phyloP scores from a whole-genome alignment of 2,113 vertebrate species.

The Cavia porcellus region DNA sequence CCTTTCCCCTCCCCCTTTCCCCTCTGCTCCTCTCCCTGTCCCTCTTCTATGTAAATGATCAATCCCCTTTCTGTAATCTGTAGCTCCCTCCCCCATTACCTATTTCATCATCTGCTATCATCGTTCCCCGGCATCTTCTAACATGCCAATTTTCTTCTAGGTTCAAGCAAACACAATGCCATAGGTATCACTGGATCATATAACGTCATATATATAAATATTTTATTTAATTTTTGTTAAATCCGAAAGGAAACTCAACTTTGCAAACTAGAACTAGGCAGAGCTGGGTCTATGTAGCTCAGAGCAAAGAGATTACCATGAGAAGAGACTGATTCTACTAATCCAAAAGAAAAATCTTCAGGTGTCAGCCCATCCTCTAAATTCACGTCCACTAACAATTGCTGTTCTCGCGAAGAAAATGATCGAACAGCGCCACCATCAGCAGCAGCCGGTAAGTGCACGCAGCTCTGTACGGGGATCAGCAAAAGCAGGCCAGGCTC shows the following conservation, averaged over 20 bases:
- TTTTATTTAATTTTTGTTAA: neutral
- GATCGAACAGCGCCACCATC: conserved; percentile 81
- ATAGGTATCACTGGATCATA: neutral
- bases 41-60: neutral
- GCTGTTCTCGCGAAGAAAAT: neutral
- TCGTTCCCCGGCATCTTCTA: neutral
- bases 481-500: neutral
- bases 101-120: neutral
- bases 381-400: accelerated
- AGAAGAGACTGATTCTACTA: neutral
- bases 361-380: neutral
- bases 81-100: neutral
- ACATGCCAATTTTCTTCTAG: neutral
- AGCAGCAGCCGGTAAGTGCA: conserved; percentile 49
- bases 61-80: neutral
- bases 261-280: neutral
- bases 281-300: neutral
- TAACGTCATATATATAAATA: neutral
- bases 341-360: neutral
- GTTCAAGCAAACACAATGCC: neutral
- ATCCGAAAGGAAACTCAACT: neutral
- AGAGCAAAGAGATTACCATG: neutral
- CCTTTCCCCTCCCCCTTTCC: too few species aligned
- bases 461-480: accelerated
- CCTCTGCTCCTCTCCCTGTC: neutral